Base-by-base conservation (phyloP, 2,888 invertebrate species). In the Cryptocephalus moraei region DNA sequence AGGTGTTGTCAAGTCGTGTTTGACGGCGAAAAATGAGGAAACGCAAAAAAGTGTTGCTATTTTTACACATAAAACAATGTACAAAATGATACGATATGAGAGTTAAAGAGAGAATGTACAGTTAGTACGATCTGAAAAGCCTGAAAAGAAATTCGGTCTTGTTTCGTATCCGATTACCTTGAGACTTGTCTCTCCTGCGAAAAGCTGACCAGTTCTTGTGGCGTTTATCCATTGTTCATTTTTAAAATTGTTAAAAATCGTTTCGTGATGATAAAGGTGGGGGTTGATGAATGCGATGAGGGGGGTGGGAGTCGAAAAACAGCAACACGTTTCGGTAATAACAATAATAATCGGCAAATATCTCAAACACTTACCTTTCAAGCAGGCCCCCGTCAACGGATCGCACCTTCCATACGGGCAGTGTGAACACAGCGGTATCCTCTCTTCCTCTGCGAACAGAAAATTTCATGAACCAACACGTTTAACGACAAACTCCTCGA, bases 401-500 rank as follows among this genome's bases (percentile, higher is more conserved):
- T 90, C 85, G 62, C 90, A 91, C 33, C 78, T 76, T 52, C 88
- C 90, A 33, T 84, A 81, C 47, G 86, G 83, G 65, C 90, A 90
- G 60, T 89, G 86, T 53, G 79, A 80, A 65, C 86, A 86, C 56
- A 80, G 70, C 2, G 61, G 60, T 34, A 58, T 49, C 52, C 61
- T 54, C 49, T 62, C 58, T 53, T 57, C 55, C 52, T 62, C 66
- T 56, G 51, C 49, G 62, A 55, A 34, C 13, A 13, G 8, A 1
- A 10, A 42, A 10, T 4, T 6, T 4, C 2, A 11, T 36, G 12
- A 2, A 11, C 6, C 4, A 36, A 36, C 2, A 4, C 36, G 6
- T 4, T 6, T 6, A 11, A 36, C 12, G 6, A 11, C 12, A 36
- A 12, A 36, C 4, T 4, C n/a, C 12, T 36, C 6, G 6, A n/a